Conservation (phyloP, 1,140 invertebrate genomes). For the Dendroctonus valens region DNA sequence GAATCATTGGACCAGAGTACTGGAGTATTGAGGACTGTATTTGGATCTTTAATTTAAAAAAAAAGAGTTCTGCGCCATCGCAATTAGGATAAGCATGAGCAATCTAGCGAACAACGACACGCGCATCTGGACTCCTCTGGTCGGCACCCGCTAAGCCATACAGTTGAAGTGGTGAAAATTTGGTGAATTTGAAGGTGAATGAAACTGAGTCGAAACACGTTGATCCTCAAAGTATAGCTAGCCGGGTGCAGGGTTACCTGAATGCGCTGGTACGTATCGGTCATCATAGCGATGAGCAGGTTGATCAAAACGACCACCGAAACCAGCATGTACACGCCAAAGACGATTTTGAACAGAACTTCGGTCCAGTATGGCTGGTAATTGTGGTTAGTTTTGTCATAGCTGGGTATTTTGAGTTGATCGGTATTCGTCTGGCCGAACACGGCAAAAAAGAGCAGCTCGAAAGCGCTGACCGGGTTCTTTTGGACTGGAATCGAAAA, state of each 20-base stretch:
- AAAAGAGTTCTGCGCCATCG: too few species aligned
- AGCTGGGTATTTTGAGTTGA: slow-evolving; percentile 60
- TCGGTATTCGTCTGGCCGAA: slow-evolving; percentile 95
- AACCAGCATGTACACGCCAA: slow-evolving; percentile 96
- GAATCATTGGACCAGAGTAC: too few species aligned
- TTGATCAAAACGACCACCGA: slow-evolving; percentile 98
- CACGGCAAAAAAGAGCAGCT: slow-evolving; percentile 97
- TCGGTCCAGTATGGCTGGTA: slow-evolving; percentile 72
- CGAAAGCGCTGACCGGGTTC: slow-evolving; percentile 82
- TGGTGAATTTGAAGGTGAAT: too few species aligned
- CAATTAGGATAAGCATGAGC: slow-evolving; percentile 5
- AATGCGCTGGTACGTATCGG: slow-evolving; percentile 98
- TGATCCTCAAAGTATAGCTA: too few species aligned
- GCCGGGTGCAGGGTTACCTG: slow-evolving; percentile 62
- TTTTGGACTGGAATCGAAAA: slow-evolving; percentile 79
- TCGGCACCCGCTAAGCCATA: neutral
- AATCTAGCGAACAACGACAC: slow-evolving; percentile 16
- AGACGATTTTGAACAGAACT: slow-evolving; percentile 77
- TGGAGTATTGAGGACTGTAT: too few species aligned
- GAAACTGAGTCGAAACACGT: too few species aligned
- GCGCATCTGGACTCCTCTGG: slow-evolving; percentile 5
- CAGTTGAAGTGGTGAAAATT: slow-evolving; percentile 1
- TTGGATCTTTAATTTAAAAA: too few species aligned
- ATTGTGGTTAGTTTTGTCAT: slow-evolving; percentile 52
- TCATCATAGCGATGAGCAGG: slow-evolving; percentile 99